phyloP scores from a whole-genome alignment of 1,140 invertebrate species.

The Plectrocnemia conspersa region DNA sequence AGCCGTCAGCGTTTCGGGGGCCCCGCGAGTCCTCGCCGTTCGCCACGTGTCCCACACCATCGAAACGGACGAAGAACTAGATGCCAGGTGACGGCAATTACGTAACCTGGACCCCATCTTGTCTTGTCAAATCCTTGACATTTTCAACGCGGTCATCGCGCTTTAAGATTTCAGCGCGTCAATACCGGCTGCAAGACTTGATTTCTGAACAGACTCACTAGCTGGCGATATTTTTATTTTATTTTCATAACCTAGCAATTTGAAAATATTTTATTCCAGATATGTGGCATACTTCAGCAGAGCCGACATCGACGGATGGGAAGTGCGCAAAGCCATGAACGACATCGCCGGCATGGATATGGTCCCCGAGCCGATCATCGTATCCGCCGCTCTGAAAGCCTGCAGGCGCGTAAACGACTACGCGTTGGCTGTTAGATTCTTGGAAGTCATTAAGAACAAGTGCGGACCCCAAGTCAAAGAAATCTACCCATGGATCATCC shows the following conservation, averaged over 20 bases:
- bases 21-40: not conserved
- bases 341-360: conserved; percentile 84
- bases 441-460: conserved; percentile 89
- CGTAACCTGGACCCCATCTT: conserved; percentile 13
- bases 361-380: conserved; percentile 91
- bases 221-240: not conserved
- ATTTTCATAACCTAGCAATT: not conserved
- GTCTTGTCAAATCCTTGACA: not conserved
- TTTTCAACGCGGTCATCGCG: too few relatives aligned
- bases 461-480: conserved; percentile 73
- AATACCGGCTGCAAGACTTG: too few relatives aligned
- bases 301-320: conserved; percentile 93
- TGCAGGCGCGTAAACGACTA: conserved; percentile 93
- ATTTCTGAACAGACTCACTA: not conserved
- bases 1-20: conserved; percentile 2
- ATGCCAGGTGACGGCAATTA: conserved; percentile 25
- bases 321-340: conserved; percentile 84
- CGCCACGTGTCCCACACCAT: conserved; percentile 19
- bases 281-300: conserved; percentile 85
- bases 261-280: conserved; percentile 42
- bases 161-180: too few relatives aligned
- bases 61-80: conserved; percentile 28
- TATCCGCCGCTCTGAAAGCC: conserved; percentile 86
- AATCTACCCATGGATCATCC: conserved; percentile 88
- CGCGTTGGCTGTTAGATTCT: conserved; percentile 83